A percentile compares a stretch with the other conserved stretches of the same genome.
Conservation (phyloP, 2,797 vertebrate genomes). For the Chiloscyllium punctatum region DNA sequence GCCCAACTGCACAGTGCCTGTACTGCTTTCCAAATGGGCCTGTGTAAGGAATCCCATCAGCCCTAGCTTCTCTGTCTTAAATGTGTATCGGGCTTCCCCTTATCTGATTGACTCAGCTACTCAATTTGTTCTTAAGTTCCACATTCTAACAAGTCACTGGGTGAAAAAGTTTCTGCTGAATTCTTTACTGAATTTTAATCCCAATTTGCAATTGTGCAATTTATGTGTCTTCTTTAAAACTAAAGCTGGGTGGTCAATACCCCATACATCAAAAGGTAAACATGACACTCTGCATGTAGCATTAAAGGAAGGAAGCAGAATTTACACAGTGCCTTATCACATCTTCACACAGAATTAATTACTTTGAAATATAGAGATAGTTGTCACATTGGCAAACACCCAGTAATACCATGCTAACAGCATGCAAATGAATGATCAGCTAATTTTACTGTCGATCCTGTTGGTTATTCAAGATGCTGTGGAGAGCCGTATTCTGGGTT, state of each 20-base stretch:
- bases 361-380: background rate
- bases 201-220: background rate
- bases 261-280: background rate
- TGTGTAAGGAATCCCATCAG: background rate
- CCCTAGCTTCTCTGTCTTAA: too few relatives aligned
- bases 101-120: background rate
- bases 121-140: background rate
- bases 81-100: background rate
- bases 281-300: background rate
- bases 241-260: background rate
- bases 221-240: background rate
- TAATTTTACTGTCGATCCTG: background rate
- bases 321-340: background rate
- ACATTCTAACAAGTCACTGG: background rate
- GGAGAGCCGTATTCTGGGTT: background rate
- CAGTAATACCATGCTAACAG: background rate
- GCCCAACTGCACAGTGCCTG: background rate
- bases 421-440: background rate
- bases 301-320: background rate
- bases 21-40: background rate
- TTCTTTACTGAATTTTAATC: background rate
- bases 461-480: background rate
- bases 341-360: background rate
- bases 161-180: background rate
- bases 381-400: background rate